Evolutionary conservation across 2,113 vertebrate species (phyloP), one percentile per base, ranked within the genome.

Genomic region (Spea multiplicata): DNA sequence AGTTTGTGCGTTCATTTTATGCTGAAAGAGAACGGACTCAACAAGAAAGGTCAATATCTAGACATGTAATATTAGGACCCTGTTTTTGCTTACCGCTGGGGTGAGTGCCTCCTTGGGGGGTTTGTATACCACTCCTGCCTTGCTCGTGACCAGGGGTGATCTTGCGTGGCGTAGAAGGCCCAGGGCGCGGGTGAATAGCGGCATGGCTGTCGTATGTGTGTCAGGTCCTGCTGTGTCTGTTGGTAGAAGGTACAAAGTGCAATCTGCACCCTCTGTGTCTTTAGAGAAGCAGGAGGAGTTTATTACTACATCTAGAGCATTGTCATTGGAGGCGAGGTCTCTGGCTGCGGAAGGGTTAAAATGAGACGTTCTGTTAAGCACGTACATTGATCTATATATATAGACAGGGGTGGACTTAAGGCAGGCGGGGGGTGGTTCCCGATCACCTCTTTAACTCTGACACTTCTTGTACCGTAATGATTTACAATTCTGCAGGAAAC

Each of bases 151-250:
- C n/a, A 14, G 68, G 88, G 86, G 1, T 9, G 3, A 0, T 44
- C 13, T 0, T 46, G 57, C 6, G 0, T 80, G 8, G 10, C 44
- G 84, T 62, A 92, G 87, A 77, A 90, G 83, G 84, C 74, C 44
- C 6, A 65, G 14, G 3, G 84, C 44, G 1, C 13, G 47, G 50
- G 53, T 81, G 3, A 88, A n/a, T 8, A 69, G 81, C 80, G 50
- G 9, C 90, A 92, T 93, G 80, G 70, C 7, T 12, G 6, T 69
- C 0, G 7, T 68, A 70, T 67, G 44, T 47, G 6, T 52, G 68
- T 50, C 46, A 66, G 62, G 44, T n/a, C 55, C 62, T n/a, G 14
- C 44, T 55, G 30, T 78, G 16, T 64, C 5, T 53, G 48, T 52
- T 44, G 14, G 8, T 59, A 50, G 48, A 61, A 73, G 71, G 77